Evolutionary conservation across 2,888 invertebrate species (phyloP), one percentile per base, ranked within the genome.

Genomic region (Dasypogon diadema): DNA sequence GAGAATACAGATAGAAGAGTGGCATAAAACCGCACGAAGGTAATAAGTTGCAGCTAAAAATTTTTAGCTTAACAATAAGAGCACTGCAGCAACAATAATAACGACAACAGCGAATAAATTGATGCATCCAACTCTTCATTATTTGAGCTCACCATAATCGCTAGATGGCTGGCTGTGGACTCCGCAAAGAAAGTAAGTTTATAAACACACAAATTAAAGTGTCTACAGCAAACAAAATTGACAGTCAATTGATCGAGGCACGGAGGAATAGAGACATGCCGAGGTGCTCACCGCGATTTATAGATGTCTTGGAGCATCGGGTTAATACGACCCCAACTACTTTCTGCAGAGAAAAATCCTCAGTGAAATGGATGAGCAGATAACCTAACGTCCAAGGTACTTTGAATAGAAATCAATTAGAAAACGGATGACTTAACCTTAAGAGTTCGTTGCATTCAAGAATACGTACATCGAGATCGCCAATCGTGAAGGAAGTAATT

Each of bases 191-290:
- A 42, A 63, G 63, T 63, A 37, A 63, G 24, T 65, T 48, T 65
- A 65, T 65, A 65, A 65, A 46, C 54, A 55, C 51, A 68, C 76
- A 74, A 76, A 76, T 76, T 76, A 74, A 76, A 76, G 74, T 74
- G 76, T 76, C 76, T 56, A 46, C 65, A 10, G 76, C 58, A 48
- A 56, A 76, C 65, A 65, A 55, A 54, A 56, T 48, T 56, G 68
- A 65, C 73, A 74, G 65, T 58, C 54, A 58, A 48, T 56, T 56
- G 68, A 76, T 68, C 56, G 60, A 74, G 56, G 24, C 51, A 51
- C 37, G 30, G 55, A 18, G 26, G 63, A 46, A 24, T 10, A 10
- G 14, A 24, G 63, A 16, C 48, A 63, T 14, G 55, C 24, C 14
- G 24, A 46, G 48, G 46, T 70, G 30, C 21, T 42, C 26, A 30